phyloP scores from a whole-genome alignment of 1,140 invertebrate species.

The Apis dorsata region DNA sequence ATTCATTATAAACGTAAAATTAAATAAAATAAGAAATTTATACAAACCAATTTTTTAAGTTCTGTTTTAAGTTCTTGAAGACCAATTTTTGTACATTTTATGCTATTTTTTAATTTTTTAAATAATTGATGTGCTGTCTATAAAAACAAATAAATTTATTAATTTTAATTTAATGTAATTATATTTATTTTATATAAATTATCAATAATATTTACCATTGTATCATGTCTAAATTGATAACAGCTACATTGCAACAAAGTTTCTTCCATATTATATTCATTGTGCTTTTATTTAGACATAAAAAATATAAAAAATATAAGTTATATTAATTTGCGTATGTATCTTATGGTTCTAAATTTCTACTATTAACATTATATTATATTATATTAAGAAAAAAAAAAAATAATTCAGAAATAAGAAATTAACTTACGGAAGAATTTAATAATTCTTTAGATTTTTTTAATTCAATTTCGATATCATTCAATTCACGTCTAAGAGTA shows the following conservation, averaged over 20 bases:
- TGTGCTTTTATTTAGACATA: slow-evolving; percentile 45
- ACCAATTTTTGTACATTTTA: slow-evolving; percentile 65
- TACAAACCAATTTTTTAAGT: slow-evolving; percentile 70
- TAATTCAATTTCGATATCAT: slow-evolving; percentile 62
- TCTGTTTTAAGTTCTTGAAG: slow-evolving; percentile 67
- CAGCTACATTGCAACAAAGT: slow-evolving; percentile 34
- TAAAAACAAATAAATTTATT: slow-evolving; percentile 31
- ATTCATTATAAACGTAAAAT: neutral
- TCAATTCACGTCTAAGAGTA: slow-evolving; percentile 62
- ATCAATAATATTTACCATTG: slow-evolving; percentile 52
- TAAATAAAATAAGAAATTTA: neutral
- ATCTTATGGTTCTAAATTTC: neutral
- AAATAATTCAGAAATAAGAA: slow-evolving; percentile 8
- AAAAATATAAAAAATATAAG: neutral
- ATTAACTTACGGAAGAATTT: slow-evolving; percentile 62
- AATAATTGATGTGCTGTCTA: slow-evolving; percentile 65
- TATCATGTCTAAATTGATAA: slow-evolving; percentile 59
- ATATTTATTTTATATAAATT: neutral
- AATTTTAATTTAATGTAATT: neutral
- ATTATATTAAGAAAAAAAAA: neutral
- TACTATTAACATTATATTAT: neutral
- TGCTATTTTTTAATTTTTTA: slow-evolving; percentile 66
- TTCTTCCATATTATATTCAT: slow-evolving; percentile 53
- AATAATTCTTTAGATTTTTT: slow-evolving; percentile 65
- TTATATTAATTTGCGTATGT: neutral